phyloP scores from a whole-genome alignment of 2,888 invertebrate genomes.

The Aphrophora alni region DNA sequence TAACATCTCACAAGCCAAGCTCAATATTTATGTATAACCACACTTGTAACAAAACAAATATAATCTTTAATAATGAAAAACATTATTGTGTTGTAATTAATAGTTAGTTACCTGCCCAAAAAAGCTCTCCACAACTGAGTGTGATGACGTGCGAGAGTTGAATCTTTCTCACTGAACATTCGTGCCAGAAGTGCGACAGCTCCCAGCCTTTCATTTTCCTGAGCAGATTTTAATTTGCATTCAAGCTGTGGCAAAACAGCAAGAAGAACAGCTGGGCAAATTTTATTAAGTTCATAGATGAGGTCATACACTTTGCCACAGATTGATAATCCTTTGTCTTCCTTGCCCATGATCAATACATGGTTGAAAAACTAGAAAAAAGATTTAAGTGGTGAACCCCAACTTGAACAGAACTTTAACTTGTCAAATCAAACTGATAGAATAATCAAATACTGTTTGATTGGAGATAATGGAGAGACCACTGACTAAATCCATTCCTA shows the following conservation, averaged over 20 bases:
- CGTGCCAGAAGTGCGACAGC: constrained; percentile 89
- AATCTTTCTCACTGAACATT: constrained; percentile 96
- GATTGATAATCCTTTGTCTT: constrained; percentile 79
- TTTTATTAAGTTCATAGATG: constrained; percentile 94
- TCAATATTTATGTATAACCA: too few species aligned
- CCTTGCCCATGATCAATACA: constrained; percentile 90
- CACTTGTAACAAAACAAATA: too few species aligned
- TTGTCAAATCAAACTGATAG: too few species aligned
- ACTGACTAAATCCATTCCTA: too few species aligned
- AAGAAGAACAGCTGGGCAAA: constrained; percentile 84
- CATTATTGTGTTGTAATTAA: too few species aligned
- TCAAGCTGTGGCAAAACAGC: constrained; percentile 94
- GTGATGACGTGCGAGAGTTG: constrained; percentile 86
- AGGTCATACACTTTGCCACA: constrained; percentile 91
- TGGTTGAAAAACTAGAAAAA: constrained; percentile 90
- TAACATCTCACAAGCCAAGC: too few species aligned
- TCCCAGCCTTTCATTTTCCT: constrained; percentile 85
- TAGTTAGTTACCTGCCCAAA: constrained; percentile 78
- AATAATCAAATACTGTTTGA: too few species aligned
- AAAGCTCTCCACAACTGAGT: constrained; percentile 91
- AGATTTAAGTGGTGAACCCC: too few species aligned
- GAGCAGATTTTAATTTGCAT: constrained; percentile 91
- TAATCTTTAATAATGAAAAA: too few species aligned
- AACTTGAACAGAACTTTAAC: too few species aligned
- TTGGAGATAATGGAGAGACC: too few species aligned